phyloP scores from a whole-genome alignment of 2,113 vertebrate species.

The Campylomormyrus tamandua region DNA sequence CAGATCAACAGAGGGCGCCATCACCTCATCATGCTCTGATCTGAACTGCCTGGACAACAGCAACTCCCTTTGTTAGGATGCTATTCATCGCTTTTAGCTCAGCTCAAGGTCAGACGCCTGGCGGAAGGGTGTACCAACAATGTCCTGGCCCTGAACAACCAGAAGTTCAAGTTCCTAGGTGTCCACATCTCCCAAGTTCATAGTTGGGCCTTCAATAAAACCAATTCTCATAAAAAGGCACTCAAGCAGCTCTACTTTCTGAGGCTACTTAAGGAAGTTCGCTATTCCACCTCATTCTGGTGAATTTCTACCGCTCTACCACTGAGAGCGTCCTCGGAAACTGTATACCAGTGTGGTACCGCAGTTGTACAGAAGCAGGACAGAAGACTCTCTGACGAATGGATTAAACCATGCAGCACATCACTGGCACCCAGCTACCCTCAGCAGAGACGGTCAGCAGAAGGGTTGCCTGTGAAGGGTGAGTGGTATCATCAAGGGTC shows the following conservation, averaged over 20 bases:
- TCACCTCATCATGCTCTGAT: background rate
- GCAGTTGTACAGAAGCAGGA: background rate
- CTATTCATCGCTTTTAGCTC: background rate
- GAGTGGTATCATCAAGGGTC: background rate
- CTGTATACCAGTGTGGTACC: background rate
- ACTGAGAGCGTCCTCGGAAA: background rate
- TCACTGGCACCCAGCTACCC: background rate
- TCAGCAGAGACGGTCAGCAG: background rate
- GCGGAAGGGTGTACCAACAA: background rate
- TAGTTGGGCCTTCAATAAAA: background rate
- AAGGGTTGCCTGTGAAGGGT: background rate
- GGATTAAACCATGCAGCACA: background rate
- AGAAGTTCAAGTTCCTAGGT: background rate
- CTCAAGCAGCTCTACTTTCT: no score
- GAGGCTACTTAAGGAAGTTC: background rate
- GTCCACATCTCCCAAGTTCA: background rate
- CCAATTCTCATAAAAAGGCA: no score
- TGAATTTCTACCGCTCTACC: background rate
- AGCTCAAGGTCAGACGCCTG: background rate
- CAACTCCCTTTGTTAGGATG: background rate
- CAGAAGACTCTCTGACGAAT: background rate
- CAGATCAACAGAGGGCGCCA: background rate
- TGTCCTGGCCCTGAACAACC: background rate
- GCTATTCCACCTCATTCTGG: background rate
- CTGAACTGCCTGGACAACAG: background rate